Evolutionary conservation across 2,888 invertebrate genomes (phyloP).

Genomic region (Lypha dubia): DNA sequence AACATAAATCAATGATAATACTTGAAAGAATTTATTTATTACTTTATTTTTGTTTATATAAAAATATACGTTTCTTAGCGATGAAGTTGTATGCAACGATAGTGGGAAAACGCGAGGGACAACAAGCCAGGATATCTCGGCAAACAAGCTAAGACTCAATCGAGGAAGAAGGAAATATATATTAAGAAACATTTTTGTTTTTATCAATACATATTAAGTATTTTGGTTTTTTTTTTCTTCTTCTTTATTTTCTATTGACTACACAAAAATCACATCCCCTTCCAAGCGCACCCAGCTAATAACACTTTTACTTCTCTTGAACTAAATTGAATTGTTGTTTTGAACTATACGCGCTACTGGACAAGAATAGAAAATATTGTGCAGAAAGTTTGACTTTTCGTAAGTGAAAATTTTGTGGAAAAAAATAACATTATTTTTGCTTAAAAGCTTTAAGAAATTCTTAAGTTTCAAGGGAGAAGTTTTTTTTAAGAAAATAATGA

Average conservation of each 20-base stretch:
- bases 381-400: not conserved
- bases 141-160: not conserved
- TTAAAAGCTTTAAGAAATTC: not conserved
- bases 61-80: conserved; percentile 3
- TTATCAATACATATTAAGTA: too few species aligned
- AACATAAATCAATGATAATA: conserved; percentile 65
- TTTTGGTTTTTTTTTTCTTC: too few species aligned
- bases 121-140: conserved; percentile 1
- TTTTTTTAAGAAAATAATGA: not conserved
- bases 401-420: not conserved
- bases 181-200: conserved; percentile 5
- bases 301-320: not conserved
- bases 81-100: conserved; percentile 26
- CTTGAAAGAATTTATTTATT: conserved; percentile 63
- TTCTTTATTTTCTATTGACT: not conserved
- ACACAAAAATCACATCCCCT: not conserved
- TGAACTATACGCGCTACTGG: not conserved
- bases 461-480: not conserved
- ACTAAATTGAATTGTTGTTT: not conserved
- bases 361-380: not conserved
- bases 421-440: not conserved
- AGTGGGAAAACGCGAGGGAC: not conserved
- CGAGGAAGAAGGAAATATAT: not conserved
- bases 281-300: not conserved
- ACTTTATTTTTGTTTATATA: conserved; percentile 49